phyloP scores from a whole-genome alignment of 2,113 vertebrate species.

The Anguilla japonica region DNA sequence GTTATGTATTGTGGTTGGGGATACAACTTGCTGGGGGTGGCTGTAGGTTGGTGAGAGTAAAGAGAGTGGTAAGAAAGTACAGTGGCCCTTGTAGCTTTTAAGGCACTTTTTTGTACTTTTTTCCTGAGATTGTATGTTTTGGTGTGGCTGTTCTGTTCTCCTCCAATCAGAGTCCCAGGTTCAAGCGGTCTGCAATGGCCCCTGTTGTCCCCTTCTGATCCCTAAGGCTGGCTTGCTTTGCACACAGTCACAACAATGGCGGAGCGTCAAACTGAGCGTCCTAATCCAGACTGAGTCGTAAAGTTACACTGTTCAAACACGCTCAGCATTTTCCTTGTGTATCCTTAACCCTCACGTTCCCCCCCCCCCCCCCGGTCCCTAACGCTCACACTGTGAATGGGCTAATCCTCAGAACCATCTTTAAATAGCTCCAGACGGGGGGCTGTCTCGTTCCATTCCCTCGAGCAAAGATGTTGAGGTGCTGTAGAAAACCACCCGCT shows the following conservation, averaged over 20 bases:
- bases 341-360: background rate
- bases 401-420: background rate
- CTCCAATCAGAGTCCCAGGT: background rate
- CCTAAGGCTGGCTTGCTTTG: background rate
- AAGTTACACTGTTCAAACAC: background rate
- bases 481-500: background rate
- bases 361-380: background rate
- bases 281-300: background rate
- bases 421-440: background rate
- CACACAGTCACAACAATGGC: background rate
- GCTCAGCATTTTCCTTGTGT: background rate
- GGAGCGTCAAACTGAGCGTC: background rate
- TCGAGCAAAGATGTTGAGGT: background rate
- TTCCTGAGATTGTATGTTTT: background rate
- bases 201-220: background rate
- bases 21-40: too few species aligned
- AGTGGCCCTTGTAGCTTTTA: too few species aligned
- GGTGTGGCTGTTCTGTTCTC: background rate
- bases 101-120: background rate
- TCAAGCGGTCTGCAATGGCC: background rate
- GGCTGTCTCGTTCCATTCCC: too few species aligned
- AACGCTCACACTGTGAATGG: background rate
- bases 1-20: too few species aligned
- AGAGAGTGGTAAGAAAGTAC: too few species aligned
- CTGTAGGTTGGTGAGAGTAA: too few species aligned